These are phyloP conservation scores for Mormyrus lacerda DNA, from an alignment of 2,113 vertebrate genomes.

Conservation along the genomic window DNA sequence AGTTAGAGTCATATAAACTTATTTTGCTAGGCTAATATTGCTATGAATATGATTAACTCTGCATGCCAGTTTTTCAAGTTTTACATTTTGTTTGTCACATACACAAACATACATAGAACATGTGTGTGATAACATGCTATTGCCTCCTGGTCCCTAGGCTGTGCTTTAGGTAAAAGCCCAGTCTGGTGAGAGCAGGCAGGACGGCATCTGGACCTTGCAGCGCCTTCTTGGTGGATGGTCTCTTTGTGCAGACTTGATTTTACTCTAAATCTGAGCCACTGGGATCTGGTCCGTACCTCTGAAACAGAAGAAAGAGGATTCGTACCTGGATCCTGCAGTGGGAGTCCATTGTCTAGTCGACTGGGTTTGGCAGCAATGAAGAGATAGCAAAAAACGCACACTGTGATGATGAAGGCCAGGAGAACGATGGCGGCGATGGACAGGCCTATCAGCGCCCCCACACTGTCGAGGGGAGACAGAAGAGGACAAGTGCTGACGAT, in stretches of 20 bases:
- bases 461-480: slow-evolving; percentile 52
- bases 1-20: not conserved
- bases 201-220: not conserved
- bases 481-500: not conserved
- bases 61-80: not conserved
- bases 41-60: not conserved
- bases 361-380: slow-evolving; percentile 83
- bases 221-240: not conserved
- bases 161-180: not conserved
- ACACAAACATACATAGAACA: not conserved
- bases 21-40: not conserved
- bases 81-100: not conserved
- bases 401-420: slow-evolving; percentile 80
- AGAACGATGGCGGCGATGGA: slow-evolving; percentile 82
- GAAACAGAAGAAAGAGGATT: not conserved
- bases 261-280: not conserved
- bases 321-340: slow-evolving; percentile 70
- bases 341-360: slow-evolving; percentile 76
- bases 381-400: slow-evolving; percentile 86
- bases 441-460: slow-evolving; percentile 81
- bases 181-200: not conserved
- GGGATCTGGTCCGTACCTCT: not conserved
- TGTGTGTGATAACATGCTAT: not conserved
- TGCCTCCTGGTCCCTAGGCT: not conserved
- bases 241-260: not conserved